Percentiles rank a stretch among this genome's conserved stretches.
Evolutionary conservation across 2,797 vertebrate species (phyloP).

Genomic region (Thalassophryne amazonica): DNA sequence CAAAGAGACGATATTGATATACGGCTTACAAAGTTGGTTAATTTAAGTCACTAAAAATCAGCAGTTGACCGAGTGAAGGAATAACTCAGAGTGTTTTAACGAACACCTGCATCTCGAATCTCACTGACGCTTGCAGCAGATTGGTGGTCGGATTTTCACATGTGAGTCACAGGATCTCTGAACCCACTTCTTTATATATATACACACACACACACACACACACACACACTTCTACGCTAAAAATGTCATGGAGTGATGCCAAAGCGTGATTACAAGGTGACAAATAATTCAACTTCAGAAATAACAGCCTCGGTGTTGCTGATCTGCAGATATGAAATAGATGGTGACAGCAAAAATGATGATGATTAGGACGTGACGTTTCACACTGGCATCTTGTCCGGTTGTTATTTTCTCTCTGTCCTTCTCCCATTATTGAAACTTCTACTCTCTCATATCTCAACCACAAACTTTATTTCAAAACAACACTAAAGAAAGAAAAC

Average conservation of each 20-base stretch:
- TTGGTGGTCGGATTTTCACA: slow-evolving; percentile 26
- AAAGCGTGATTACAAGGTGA: slow-evolving; percentile 46
- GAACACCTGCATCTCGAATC: slow-evolving; percentile 30
- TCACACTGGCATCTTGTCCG: not conserved
- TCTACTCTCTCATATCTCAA: slow-evolving; percentile 3
- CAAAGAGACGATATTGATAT: no score
- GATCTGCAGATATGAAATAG: slow-evolving; percentile 39
- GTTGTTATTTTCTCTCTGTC: no score
- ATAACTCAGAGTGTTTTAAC: slow-evolving; percentile 20
- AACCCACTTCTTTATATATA: not conserved
- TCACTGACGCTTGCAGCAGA: slow-evolving; percentile 44
- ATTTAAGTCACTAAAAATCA: slow-evolving; percentile 16
- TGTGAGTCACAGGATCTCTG: slow-evolving; percentile 29
- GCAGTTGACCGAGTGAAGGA: not conserved
- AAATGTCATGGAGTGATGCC: slow-evolving; percentile 32
- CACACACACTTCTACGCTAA: slow-evolving; percentile 15
- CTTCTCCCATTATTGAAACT: not conserved
- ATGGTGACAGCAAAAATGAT: slow-evolving; percentile 9
- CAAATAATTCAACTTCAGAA: slow-evolving; percentile 52
- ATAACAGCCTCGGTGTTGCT: slow-evolving; percentile 36
- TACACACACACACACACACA: not conserved
- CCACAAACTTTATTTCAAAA: no score
- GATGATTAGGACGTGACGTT: not conserved
- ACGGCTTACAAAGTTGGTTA: no score
- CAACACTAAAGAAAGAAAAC: no score